Base-by-base conservation (phyloP, 2,113 vertebrate genomes). In the Melanotaenia duboulayi region DNA sequence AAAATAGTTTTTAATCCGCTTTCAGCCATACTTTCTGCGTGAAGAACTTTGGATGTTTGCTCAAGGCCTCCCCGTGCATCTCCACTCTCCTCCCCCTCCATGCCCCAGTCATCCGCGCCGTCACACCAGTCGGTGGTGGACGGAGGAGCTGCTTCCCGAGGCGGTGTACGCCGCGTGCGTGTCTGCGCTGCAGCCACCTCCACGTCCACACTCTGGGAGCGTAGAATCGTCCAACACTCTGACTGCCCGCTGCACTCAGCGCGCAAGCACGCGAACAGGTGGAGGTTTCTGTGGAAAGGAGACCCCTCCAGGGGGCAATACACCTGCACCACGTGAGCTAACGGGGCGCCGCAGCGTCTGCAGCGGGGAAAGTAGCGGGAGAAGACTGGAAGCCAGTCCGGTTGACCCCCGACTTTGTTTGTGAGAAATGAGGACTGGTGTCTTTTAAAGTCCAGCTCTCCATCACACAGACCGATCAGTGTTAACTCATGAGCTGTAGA, bases 381-480 rank as follows among this genome's bases (percentile, higher is more conserved):
- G 8, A 71, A 0, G 3, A 0, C 22, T 0, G 88, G 78, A 0
- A 20, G 1, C 66, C 76, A 77, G 76, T 92, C 84, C 69, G 91
- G 87, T 2, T 0, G 22, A 0, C 89, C 93, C 2, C 93, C 93
- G 1, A 91, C 66, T 39, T 94, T 94, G 72, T 90, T 94, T 10
- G 86, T 93, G n/a, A 81, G 52, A 40, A 57, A 88, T 0, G 83
- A 81, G 12, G 85, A 49, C 0, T 1, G 46, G 42, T 85, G 9
- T 8, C 56, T 25, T 4, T 55, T 65, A 0, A 65, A 1, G 37
- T 91, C 87, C 1, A 92, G 10, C 3, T 82, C 71, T 22, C 84
- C 92, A 2, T 94, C 93, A 68, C 81, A 84, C 51, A 92, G 7
- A 22, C 93, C 93, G 48, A 94, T 6, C 37, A 94, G 83, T 1